Percentiles rank a stretch among this genome's conserved stretches.
phyloP scores from a whole-genome alignment of 2,888 invertebrate species.

The Halictus quadricinctus region DNA sequence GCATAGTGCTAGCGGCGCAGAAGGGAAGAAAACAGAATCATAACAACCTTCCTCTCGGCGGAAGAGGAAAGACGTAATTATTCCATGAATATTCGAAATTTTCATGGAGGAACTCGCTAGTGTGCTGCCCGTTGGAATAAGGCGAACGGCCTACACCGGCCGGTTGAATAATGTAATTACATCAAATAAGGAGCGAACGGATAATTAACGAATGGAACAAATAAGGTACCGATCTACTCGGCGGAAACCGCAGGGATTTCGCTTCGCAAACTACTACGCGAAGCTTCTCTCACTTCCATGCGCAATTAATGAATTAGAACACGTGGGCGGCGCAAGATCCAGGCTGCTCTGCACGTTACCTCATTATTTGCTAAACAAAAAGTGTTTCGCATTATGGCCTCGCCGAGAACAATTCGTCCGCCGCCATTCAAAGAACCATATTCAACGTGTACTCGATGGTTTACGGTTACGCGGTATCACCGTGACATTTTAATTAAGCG shows the following conservation, averaged over 20 bases:
- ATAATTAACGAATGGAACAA: conserved; percentile 30
- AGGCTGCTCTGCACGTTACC: not conserved
- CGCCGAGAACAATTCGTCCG: not conserved
- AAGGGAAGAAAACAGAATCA: not conserved
- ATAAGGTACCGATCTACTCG: not conserved
- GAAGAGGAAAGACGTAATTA: not conserved
- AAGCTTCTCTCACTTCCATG: not conserved
- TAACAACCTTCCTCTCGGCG: not conserved
- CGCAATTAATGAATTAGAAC: not conserved
- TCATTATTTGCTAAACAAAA: not conserved
- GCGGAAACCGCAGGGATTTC: not conserved
- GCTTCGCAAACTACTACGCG: not conserved
- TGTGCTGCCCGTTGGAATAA: not conserved
- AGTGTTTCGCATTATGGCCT: not conserved
- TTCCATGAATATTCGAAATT: not conserved
- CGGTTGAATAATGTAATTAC: conserved; percentile 40
- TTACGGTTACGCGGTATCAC: not conserved
- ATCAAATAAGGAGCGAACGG: conserved; percentile 25
- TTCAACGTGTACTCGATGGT: not conserved
- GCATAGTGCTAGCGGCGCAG: no score
- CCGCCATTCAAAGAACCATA: not conserved
- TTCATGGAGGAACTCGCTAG: not conserved
- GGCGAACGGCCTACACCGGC: not conserved
- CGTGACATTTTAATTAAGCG: conserved; percentile 5
- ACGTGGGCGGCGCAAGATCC: not conserved